A percentile compares a stretch with the other conserved stretches of the same genome.
Evolutionary conservation across 1,140 invertebrate species (phyloP).

Genomic region (Zaprionus davidi): DNA sequence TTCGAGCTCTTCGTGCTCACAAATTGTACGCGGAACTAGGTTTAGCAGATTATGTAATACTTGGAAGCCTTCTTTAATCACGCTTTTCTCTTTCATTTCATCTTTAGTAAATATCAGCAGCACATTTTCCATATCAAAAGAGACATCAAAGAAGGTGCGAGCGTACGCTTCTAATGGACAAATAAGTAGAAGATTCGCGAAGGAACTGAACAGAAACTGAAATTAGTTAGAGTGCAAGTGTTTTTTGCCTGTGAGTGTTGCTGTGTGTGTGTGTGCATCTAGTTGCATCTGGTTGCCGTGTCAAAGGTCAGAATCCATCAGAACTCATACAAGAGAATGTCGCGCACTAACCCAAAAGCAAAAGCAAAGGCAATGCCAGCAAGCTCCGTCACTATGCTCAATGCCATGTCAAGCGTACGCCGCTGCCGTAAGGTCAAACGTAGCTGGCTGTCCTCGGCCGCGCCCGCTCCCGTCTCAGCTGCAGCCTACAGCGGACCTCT

Average conservation of each 20-base stretch:
- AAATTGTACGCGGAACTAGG: neutral
- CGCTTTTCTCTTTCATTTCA: neutral
- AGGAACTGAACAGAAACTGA: neutral
- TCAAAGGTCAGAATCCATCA: slow-evolving; percentile 60
- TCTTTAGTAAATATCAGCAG: neutral
- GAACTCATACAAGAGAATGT: slow-evolving; percentile 61
- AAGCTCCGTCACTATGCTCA: slow-evolving; percentile 37
- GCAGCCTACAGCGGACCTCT: slow-evolving; percentile 3
- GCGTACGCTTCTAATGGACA: neutral
- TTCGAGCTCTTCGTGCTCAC: too few species aligned
- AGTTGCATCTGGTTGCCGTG: slow-evolving; percentile 35
- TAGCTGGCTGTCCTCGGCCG: slow-evolving; percentile 27
- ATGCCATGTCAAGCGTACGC: slow-evolving; percentile 27
- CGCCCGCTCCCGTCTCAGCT: neutral
- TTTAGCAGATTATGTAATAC: neutral
- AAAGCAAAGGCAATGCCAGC: slow-evolving; percentile 63
- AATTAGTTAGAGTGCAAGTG: slow-evolving; percentile 47
- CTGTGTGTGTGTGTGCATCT: slow-evolving; percentile 21
- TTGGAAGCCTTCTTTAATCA: neutral
- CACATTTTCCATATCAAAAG: neutral
- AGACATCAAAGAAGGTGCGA: neutral
- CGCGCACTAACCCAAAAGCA: slow-evolving; percentile 59
- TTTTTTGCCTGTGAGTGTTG: slow-evolving; percentile 16
- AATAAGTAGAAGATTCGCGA: slow-evolving; percentile 3
- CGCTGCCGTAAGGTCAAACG: slow-evolving; percentile 42